Base-by-base conservation (phyloP, 92 coral and sea anemone genomes). In the Galaxea fascicularis region DNA sequence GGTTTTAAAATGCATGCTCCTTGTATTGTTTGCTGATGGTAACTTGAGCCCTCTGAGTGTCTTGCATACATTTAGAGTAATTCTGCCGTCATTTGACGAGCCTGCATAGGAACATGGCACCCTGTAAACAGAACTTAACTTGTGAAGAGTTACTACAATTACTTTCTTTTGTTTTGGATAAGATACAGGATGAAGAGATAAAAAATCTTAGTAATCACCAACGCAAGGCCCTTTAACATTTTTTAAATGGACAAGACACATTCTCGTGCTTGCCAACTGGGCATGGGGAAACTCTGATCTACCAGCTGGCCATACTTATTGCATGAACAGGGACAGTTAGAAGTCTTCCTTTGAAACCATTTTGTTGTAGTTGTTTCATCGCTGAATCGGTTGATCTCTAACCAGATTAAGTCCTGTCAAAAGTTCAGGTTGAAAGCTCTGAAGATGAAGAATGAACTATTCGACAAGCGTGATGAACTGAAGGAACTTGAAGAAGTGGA, bases 271-370 rank as follows among this genome's bases (percentile, higher is more conserved):
- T 69, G 74, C 52, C 74, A 21, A 69, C 74, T 20, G 74, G 74
- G 49, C 74, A 69, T 35, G 52, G 74, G 46, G 31, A 69, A 69
- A 71, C 76, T 71, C 57, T 71, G 25, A 71, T 71, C 76, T 71
- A 71, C 76, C 76, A 71, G 58, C 17, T 71, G 16, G 76, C 76
- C 11, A 31, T 71, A 47, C 76, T 49, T 45, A 25, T 41, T 17
- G 57, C 76, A 44, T 24, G 57, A 71, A 71, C 29, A 0, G 60
- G 76, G 28, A 71, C 1, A 4, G 74, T 70, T 0, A n/a, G n/a
- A 70, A 31, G 4, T 70, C 53, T 28, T 1, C 39, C 53, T 1
- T 70, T 54, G 74, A 70, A 70, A 4, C 52, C 74, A n/a, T 22
- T n/a, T 70, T 70, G 74, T 29, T 70, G 74, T 8, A 22, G 74